Evolutionary conservation across 2,888 invertebrate species (phyloP).

Genomic region (Agrilus mali): DNA sequence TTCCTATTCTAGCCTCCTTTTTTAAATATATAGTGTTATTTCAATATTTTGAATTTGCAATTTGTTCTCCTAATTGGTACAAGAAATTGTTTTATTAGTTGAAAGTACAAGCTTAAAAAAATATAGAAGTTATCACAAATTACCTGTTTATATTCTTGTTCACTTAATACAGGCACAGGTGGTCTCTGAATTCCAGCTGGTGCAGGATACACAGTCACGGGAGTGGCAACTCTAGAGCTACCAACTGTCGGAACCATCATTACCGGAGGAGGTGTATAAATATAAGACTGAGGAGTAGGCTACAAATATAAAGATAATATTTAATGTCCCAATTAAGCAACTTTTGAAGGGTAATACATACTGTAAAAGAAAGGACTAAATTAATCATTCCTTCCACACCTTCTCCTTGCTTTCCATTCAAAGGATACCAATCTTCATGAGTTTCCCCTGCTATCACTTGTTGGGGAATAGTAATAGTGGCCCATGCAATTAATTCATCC

Average conservation of each 20-base stretch:
- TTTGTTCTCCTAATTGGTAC: neutral
- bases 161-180: conserved; percentile 34
- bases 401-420: conserved; percentile 92
- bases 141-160: conserved; percentile 54
- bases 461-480: conserved; percentile 76
- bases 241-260: conserved; percentile 54
- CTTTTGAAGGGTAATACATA: conserved; percentile 29
- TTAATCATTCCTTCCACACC: conserved; percentile 89
- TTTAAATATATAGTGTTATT: too few relatives aligned
- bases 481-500: conserved; percentile 93
- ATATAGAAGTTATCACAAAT: conserved; percentile 1
- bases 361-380: conserved; percentile 71
- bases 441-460: conserved; percentile 78
- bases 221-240: conserved; percentile 38
- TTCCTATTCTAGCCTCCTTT: too few relatives aligned
- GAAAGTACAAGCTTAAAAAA: neutral
- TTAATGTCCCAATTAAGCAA: conserved; percentile 4
- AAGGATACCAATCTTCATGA: conserved; percentile 87
- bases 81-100: conserved; percentile 2
- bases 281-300: conserved; percentile 36
- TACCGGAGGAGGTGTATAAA: conserved; percentile 44
- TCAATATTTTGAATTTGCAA: too few relatives aligned
- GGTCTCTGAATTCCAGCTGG: conserved; percentile 15
- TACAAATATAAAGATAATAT: conserved; percentile 15
- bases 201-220: conserved; percentile 36